Conservation (phyloP, 1,140 invertebrate genomes). For the Apis mellifera region Amel_HAv3.1 CM009943.2:10143501-10144000, state of each 20-base stretch:
- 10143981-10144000: no score
- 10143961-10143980: background rate
- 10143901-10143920: constrained; percentile 15
- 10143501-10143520: no score
- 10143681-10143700: background rate
- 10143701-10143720: no score
- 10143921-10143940: constrained; percentile 14
- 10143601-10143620: no score
- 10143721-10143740: background rate
- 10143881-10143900: constrained; percentile 35
- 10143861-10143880: constrained; percentile 8
- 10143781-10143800: constrained; percentile 14
- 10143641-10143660: no score
- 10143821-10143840: constrained; percentile 6
- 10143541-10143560: no score
- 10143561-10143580: no score
- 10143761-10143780: constrained; percentile 8
- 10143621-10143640: no score
- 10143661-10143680: background rate
- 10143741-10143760: constrained; percentile 23
- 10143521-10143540: no score
- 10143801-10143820: constrained; percentile 1
- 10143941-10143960: background rate
- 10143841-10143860: constrained; percentile 34
- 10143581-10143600: no score